Conservation (phyloP, 2,797 vertebrate genomes). For the Choloepus didactylus region DNA sequence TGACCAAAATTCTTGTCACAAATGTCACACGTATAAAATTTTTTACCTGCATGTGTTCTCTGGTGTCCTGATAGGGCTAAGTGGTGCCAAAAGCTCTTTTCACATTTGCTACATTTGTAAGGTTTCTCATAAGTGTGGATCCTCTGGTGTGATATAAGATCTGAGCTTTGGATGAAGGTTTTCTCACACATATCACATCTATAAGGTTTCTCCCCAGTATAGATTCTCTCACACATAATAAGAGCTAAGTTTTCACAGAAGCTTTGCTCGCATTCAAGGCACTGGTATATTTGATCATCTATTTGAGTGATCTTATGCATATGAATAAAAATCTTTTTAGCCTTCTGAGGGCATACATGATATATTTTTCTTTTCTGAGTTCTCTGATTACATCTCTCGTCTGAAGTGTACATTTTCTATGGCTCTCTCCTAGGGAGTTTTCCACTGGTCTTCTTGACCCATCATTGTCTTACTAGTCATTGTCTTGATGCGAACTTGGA, state of each 20-base stretch:
- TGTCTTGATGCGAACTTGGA: slow-evolving; percentile 17
- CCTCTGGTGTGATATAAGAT: too few species aligned
- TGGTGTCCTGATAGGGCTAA: slow-evolving; percentile 83
- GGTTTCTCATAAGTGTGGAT: too few species aligned
- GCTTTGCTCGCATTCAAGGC: slow-evolving; percentile 76
- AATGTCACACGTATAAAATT: neutral
- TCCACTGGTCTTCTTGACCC: neutral
- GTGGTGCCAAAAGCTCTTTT: slow-evolving; percentile 84
- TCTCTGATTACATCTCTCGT: too few species aligned
- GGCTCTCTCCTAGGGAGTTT: too few species aligned
- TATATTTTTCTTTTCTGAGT: neutral
- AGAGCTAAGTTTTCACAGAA: slow-evolving; percentile 77
- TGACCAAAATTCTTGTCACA: too few species aligned
- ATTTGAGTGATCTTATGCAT: slow-evolving; percentile 74
- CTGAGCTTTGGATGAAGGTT: too few species aligned
- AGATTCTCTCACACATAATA: slow-evolving; percentile 82
- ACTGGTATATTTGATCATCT: slow-evolving; percentile 77
- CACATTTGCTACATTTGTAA: slow-evolving; percentile 79
- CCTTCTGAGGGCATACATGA: slow-evolving; percentile 74
- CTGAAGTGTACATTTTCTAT: too few species aligned
- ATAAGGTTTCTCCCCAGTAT: slow-evolving; percentile 54
- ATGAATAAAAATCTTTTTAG: slow-evolving; percentile 77
- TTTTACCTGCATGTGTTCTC: slow-evolving; percentile 82
- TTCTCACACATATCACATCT: too few species aligned
- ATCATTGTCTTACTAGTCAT: slow-evolving; percentile 44